phyloP scores from a whole-genome alignment of 1,140 invertebrate genomes.

The Drosophila ambigua region DNA sequence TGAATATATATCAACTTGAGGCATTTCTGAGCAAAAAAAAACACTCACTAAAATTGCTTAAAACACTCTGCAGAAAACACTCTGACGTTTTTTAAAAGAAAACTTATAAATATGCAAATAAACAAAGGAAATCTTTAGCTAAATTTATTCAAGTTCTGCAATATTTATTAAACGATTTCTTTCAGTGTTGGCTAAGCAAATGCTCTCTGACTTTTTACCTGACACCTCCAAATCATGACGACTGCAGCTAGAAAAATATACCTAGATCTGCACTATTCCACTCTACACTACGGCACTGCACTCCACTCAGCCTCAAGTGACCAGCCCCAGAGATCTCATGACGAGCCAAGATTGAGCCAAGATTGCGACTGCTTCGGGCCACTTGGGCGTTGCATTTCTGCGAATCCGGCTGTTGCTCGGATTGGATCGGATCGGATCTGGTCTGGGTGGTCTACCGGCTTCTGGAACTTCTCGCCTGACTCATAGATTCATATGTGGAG shows the following conservation, averaged over 20 bases:
- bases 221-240: conserved; percentile 44
- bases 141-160: neutral
- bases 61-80: too few species aligned
- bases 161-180: neutral
- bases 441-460: conserved; percentile 39
- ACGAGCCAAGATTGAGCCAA: conserved; percentile 47
- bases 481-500: conserved; percentile 29
- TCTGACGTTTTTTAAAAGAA: neutral
- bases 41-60: conserved; percentile 23
- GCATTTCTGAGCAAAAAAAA: conserved; percentile 11
- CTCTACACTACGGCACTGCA: conserved; percentile 20
- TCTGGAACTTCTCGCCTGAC: conserved; percentile 45
- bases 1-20: conserved; percentile 69
- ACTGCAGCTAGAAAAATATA: conserved; percentile 70
- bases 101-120: neutral
- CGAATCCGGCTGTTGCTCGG: conserved; percentile 29
- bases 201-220: conserved; percentile 42
- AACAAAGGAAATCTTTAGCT: neutral
- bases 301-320: conserved; percentile 16
- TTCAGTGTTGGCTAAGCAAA: conserved; percentile 27
- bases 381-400: conserved; percentile 54
- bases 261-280: conserved; percentile 28
- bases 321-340: conserved; percentile 39
- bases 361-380: conserved; percentile 45
- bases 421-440: conserved; percentile 26